Percentiles rank a stretch among this genome's conserved stretches.
Conservation (phyloP, 1,140 invertebrate species). For the Samia ricini region DNA sequence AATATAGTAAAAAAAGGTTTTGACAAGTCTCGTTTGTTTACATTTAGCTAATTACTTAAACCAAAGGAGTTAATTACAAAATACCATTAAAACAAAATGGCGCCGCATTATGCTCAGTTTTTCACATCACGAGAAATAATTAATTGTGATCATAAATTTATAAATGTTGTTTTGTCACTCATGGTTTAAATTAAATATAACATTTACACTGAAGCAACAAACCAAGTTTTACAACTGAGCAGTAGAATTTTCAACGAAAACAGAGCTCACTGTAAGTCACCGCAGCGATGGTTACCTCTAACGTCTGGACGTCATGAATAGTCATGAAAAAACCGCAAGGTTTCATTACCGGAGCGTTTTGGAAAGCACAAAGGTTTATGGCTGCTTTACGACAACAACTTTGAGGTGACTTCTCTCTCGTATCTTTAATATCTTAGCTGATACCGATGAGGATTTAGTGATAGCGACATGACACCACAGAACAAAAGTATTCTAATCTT, state of each 20-base stretch:
- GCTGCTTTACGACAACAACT: not conserved
- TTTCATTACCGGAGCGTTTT: conserved; percentile 4
- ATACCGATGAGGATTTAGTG: not conserved
- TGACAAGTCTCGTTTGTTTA: too few relatives aligned
- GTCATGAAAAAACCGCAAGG: conserved; percentile 10
- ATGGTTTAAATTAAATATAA: not conserved
- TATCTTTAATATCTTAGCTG: not conserved
- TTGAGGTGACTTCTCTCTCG: not conserved
- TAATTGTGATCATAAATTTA: not conserved
- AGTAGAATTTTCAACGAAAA: not conserved
- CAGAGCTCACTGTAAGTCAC: conserved; percentile 5
- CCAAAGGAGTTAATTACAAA: too few relatives aligned
- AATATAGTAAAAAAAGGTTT: too few relatives aligned
- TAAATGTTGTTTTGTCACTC: not conserved
- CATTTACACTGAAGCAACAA: not conserved
- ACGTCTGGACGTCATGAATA: conserved; percentile 4
- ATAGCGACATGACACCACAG: too few relatives aligned
- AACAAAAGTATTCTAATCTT: too few relatives aligned
- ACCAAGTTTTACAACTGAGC: not conserved
- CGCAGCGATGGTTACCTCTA: conserved; percentile 1
- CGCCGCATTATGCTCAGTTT: too few relatives aligned
- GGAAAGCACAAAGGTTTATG: not conserved
- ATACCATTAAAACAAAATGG: too few relatives aligned
- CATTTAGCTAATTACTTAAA: too few relatives aligned
- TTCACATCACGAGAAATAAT: too few relatives aligned